Evolutionary conservation across 1,140 invertebrate species (phyloP), one percentile per base, ranked within the genome.

Genomic region (Lethocerus indicus): DNA sequence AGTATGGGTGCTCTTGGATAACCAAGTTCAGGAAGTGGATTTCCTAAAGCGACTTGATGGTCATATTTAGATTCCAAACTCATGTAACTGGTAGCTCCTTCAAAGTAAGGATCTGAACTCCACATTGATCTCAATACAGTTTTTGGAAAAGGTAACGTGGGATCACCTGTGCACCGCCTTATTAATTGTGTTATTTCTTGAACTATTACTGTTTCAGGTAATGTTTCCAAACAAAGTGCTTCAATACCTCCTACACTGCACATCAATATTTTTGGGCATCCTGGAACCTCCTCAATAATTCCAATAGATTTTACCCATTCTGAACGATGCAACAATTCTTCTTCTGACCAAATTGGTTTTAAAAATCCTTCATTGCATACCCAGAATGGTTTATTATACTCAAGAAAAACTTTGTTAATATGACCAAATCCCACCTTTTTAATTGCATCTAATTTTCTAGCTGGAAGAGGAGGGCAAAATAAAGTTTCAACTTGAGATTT

Each of bases 401-500:
- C 78, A 2, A 92, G 63, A 63, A 85, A 89, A 36, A 92, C 72
- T 66, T 88, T 90, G 53, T 87, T 75, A 12, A 86, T 78, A 43
- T 72, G 68, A 7, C 79, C 79, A 53, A 70, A 53, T 9, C 69
- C 71, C n/a, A 87, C 60, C 60, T 70, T 74, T 37, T 75, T 65
- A 41, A 91, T 90, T 0, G 85, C 80, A 40, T 79, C 70, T 25
- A 79, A 61, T 67, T 90, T 91, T 16, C 74, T 72, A 12, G 68
- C 58, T 0, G 85, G 81, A 43, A 92, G 68, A 20, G 70, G 64
- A 0, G 88, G 87, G 46, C 74, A 74, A 60, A 91, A 92, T 48
- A 91, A 59, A 28, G 73, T 72, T 41, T 77, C 70, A 21, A 75
- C 71, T 56, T 81, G 75, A 49, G 76, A 74, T 66, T 92, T 91